Evolutionary conservation across 2,888 invertebrate species (phyloP).

Genomic region (Sminthurinus aureus): DNA sequence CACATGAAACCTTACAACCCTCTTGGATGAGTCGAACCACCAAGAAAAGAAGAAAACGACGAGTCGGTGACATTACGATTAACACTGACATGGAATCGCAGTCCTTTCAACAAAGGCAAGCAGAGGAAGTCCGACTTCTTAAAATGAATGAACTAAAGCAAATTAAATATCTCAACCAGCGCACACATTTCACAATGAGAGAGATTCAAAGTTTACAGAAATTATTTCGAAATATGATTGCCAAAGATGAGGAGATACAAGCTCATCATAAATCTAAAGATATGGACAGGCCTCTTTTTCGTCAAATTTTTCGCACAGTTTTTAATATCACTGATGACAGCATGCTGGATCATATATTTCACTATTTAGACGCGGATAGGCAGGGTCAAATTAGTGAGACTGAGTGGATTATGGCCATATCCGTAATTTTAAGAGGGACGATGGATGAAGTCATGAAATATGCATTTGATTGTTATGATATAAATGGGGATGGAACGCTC

Average conservation of each 20-base stretch:
- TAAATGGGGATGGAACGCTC: conserved; percentile 81
- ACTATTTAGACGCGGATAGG: neutral
- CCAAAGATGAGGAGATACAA: neutral
- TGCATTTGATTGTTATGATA: conserved; percentile 80
- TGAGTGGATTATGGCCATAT: conserved; percentile 78
- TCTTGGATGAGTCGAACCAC: neutral
- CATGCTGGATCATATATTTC: neutral
- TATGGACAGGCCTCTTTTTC: neutral
- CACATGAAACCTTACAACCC: too few species aligned
- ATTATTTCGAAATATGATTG: neutral
- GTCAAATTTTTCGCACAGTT: neutral
- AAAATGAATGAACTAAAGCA: neutral
- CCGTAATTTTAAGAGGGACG: conserved; percentile 76
- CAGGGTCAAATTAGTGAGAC: conserved; percentile 60
- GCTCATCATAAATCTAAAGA: neutral
- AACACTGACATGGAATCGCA: neutral
- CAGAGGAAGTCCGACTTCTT: neutral
- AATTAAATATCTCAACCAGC: neutral
- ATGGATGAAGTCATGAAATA: conserved; percentile 74
- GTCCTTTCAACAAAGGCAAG: neutral
- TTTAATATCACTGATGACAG: neutral
- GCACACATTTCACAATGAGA: neutral
- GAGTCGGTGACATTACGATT: neutral
- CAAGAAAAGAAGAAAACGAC: neutral
- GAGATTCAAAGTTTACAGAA: neutral